Conservation (phyloP, 2,888 invertebrate species). For the Congeria kusceri region DNA sequence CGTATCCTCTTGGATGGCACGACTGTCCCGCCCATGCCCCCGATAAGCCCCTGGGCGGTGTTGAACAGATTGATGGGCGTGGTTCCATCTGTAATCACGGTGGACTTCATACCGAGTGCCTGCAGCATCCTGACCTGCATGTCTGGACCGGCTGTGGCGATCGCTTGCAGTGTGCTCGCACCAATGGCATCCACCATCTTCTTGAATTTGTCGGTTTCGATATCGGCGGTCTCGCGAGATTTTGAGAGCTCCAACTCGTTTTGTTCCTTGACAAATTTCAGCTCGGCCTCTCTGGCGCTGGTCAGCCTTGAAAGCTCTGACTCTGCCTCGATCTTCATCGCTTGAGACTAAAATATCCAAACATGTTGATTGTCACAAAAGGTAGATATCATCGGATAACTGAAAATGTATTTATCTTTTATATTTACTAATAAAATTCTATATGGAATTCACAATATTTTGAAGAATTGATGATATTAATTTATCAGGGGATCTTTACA, state of each 20-base stretch:
- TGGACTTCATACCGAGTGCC: constrained; percentile 86
- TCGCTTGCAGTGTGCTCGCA: constrained; percentile 84
- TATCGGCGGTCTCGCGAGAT: constrained; percentile 82
- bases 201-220: constrained; percentile 86
- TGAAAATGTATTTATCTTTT: too few species aligned
- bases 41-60: constrained; percentile 86
- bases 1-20: constrained; percentile 67
- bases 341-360: constrained; percentile 79
- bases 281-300: constrained; percentile 86
- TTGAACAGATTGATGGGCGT: constrained; percentile 86
- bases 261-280: constrained; percentile 85
- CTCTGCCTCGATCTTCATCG: constrained; percentile 86
- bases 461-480: too few species aligned
- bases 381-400: too few species aligned
- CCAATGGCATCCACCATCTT: constrained; percentile 86
- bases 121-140: constrained; percentile 86
- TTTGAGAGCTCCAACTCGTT: constrained; percentile 85
- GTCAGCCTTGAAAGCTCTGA: constrained; percentile 85
- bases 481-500: too few species aligned
- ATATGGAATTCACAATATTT: too few species aligned
- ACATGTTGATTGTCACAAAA: too few species aligned
- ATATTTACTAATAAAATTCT: too few species aligned
- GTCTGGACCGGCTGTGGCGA: constrained; percentile 86
- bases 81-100: constrained; percentile 86
- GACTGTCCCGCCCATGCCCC: constrained; percentile 69